Base-by-base conservation (phyloP, 2,797 vertebrate genomes). In the Poecilia wingei region DNA sequence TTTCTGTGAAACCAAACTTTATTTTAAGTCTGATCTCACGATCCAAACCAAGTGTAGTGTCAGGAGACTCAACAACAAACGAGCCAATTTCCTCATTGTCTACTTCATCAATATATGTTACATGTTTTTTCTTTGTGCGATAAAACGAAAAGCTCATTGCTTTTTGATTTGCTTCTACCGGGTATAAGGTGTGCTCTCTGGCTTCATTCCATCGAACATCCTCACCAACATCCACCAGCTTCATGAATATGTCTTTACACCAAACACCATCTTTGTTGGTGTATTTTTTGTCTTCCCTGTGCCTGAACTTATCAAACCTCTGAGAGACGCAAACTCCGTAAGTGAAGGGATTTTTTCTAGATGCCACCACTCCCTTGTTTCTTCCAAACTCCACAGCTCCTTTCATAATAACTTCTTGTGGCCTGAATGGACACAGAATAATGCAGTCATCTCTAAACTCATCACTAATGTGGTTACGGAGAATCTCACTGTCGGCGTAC, bases 151-250 rank as follows among this genome's bases (percentile, higher is more conserved):
- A 33, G 9, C 0, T 6, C 1, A 51, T 10, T 0, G 1, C 0
- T 28, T 5, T 4, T 2, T 80, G 43, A 47, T 47, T 0, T 36
- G 64, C 20, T 7, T 47, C 14, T 20, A 22, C 0, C 0, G 51
- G 66, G 25, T 12, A 22, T 0, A 0, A 71, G 1, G 0, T 41
- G 41, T 22, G 20, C 2, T 71, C 25, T 64, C 18, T 76, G 46
- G 33, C 41, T 43, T 43, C 41, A 43, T 43, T 43, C 41, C 41
- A 43, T 1, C 8, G 41, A 43, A 43, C 41, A 43, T 76, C 68
- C 4, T 81, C 55, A 25, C 36, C 64, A 12, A 57, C 0, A 0
- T 36, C 41, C 64, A 75, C 49, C 0, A 80, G 64, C 1, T 22
- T 80, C 31, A 0, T 28, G 0, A 80, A 75, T 46, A 75, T 36